Evolutionary conservation across 2,888 invertebrate species (phyloP), one percentile per base, ranked within the genome.

Genomic region (Heliconius ismenius): DNA sequence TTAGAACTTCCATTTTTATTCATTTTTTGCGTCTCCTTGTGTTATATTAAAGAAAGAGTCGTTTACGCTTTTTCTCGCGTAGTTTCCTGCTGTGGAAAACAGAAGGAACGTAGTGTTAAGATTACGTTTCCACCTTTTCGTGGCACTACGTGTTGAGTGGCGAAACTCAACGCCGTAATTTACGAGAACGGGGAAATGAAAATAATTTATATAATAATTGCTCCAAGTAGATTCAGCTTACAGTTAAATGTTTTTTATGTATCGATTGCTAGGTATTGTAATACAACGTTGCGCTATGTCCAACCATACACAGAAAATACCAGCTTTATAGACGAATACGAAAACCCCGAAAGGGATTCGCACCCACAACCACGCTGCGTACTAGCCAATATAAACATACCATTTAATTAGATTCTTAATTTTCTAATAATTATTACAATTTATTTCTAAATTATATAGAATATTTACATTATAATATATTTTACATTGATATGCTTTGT

Each of bases 401-500:
- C 32, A n/a, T 36, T 70, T 24, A 70, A 58, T 70, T n/a, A 70
- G 58, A 15, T 24, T 58, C n/a, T 36, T 70, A 32, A 9, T 15
- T 58, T 32, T 70, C 70, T 70, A 58, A 54, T 58, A 21, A 58
- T 70, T 70, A 58, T 36, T 58, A 70, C 26, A 54, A 49, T 58
- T 15, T 73, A 72, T 43, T 39, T 54, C 21, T 43, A 21, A 49
- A 24, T 28, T 65, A 58, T n/a, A 69, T 39, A 54, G n/a, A 64
- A 74, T 84, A 85, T 85, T 79, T 84, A 84, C 83, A 85, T 78
- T 74, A 85, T 78, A 75, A 78, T 80, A 81, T 79, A 81, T 82
- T 83, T 86, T 86, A 87, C 83, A 86, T 81, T 91, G 92, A 92
- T 92, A 92, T 92, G 92, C 91, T 87, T 91, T 86, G 83, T 84